Conservation (phyloP, 2,113 vertebrate species). For the Paraplagusia blochii region DNA sequence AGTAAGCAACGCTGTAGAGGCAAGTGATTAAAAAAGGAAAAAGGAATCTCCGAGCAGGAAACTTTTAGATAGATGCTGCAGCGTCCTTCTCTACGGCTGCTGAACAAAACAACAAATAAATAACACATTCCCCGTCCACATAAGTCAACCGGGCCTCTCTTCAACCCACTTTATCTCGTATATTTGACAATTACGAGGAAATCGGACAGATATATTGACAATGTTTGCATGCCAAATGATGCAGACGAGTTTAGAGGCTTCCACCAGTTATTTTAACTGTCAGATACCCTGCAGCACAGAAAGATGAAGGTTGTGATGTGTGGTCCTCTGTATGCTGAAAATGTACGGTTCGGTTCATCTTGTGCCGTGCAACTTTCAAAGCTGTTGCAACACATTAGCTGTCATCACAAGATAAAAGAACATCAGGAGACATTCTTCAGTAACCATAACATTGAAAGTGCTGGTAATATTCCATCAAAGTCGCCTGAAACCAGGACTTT, state of each 20-base stretch:
- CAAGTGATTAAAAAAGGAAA: background rate
- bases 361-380: no score
- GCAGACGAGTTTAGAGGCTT: background rate
- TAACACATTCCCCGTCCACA: background rate
- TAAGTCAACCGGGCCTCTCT: background rate
- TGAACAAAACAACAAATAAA: background rate
- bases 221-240: background rate
- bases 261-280: no score
- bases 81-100: background rate
- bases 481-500: no score
- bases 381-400: no score
- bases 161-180: background rate
- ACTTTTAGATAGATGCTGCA: background rate
- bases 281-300: no score
- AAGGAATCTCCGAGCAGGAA: constrained; percentile 1
- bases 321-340: no score
- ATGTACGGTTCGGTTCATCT: no score
- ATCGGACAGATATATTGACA: background rate
- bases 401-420: no score
- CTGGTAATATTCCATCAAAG: no score
- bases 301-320: no score
- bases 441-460: no score
- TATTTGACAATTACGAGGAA: background rate
- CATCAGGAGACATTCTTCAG: no score
- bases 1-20: background rate